These are phyloP conservation scores for Kryptolebias ocellatus DNA, from an alignment of 2,797 vertebrate species.

Conservation along the genomic window DNA sequence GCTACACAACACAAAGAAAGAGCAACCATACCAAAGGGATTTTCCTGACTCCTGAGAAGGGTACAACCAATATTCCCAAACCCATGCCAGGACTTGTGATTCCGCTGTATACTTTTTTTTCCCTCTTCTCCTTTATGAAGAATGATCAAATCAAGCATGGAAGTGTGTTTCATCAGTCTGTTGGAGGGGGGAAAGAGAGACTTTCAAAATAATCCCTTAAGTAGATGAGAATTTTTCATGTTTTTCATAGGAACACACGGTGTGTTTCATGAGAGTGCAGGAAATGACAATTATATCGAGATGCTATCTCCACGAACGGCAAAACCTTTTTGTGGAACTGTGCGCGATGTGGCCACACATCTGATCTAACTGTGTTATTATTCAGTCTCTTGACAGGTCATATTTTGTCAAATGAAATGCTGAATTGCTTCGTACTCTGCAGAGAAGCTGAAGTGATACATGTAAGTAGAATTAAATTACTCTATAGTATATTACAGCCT, in stretches of 20 bases:
- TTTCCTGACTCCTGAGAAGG: conserved; percentile 77
- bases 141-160: conserved; percentile 79
- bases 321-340: conserved; percentile 56
- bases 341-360: conserved; percentile 62
- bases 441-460: conserved; percentile 79
- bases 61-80: conserved; percentile 83
- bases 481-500: conserved; percentile 83
- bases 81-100: conserved; percentile 77
- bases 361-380: conserved; percentile 76
- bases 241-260: conserved; percentile 60
- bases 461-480: conserved; percentile 85
- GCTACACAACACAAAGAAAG: conserved; percentile 79
- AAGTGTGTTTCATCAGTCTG: conserved; percentile 79
- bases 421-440: conserved; percentile 78
- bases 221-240: conserved; percentile 73
- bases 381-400: conserved; percentile 82
- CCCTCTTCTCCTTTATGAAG: conserved; percentile 63
- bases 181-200: conserved; percentile 80
- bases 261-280: conserved; percentile 46
- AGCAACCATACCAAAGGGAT: conserved; percentile 73
- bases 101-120: conserved; percentile 59
- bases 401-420: conserved; percentile 84
- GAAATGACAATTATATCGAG: conserved; percentile 71
- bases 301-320: conserved; percentile 59
- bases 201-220: conserved; percentile 83